A percentile compares a stretch with the other conserved stretches of the same genome.
Conservation (phyloP, 2,797 vertebrate species). For the Eurystomus glaucurus region DNA sequence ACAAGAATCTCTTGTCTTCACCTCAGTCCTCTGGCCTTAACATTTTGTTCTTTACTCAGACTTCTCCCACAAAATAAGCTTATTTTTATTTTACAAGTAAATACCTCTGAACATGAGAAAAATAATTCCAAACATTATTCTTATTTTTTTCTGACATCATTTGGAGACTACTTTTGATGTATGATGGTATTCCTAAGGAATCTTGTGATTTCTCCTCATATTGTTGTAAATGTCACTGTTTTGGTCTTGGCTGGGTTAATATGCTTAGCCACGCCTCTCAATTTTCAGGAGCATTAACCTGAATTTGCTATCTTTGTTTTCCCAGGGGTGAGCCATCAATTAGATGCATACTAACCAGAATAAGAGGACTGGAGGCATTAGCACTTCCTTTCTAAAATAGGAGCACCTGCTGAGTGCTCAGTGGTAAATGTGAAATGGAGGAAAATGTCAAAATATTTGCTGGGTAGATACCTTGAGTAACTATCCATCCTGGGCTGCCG, state of each 20-base stretch:
- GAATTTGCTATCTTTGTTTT: conserved; percentile 75
- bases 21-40: neutral
- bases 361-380: conserved; percentile 79
- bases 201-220: neutral
- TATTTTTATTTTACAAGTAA: neutral
- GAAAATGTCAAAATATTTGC: conserved; percentile 84
- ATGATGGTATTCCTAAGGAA: neutral
- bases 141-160: neutral
- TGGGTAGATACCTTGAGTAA: conserved; percentile 60
- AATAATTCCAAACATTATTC: neutral
- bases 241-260: neutral
- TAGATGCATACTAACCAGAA: conserved; percentile 68
- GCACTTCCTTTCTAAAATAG: conserved; percentile 67
- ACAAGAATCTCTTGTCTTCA: neutral
- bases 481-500: conserved; percentile 48
- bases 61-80: neutral
- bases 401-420: conserved; percentile 78
- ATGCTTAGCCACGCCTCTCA: neutral
- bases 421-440: conserved; percentile 63
- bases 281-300: conserved; percentile 7
- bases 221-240: conserved; percentile 27
- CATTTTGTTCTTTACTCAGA: neutral
- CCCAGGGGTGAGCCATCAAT: conserved; percentile 72
- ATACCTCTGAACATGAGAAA: neutral
- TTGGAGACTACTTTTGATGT: neutral